phyloP scores from a whole-genome alignment of 2,797 vertebrate species.

The Semotilus atromaculatus region DNA sequence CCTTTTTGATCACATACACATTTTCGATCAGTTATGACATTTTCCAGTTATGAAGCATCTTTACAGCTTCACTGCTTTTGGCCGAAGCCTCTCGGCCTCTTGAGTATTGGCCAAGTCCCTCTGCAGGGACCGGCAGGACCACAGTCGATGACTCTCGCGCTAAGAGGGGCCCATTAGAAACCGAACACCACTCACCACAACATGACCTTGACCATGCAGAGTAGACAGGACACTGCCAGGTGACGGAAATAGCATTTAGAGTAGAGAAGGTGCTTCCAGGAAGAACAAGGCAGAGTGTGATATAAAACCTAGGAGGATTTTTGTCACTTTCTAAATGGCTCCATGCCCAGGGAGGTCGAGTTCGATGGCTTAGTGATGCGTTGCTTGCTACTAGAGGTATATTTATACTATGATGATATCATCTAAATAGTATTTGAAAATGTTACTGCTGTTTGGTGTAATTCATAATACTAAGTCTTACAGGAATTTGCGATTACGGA shows the following conservation, averaged over 20 bases:
- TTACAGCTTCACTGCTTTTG: neutral
- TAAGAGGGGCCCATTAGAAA: conserved; percentile 59
- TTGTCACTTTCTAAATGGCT: conserved; percentile 35
- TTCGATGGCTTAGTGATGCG: conserved; percentile 9
- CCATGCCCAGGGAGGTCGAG: neutral
- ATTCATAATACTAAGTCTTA: neutral
- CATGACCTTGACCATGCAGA: conserved; percentile 53
- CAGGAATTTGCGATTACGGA: neutral
- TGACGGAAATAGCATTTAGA: conserved; percentile 53
- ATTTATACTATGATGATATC: neutral
- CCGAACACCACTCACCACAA: conserved; percentile 51
- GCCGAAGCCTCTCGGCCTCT: neutral
- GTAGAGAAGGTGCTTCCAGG: conserved; percentile 50
- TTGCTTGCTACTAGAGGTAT: conserved; percentile 24
- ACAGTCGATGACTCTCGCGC: conserved; percentile 34
- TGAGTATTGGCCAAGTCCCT: neutral
- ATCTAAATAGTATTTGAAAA: conserved; percentile 6
- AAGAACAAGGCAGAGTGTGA: conserved; percentile 41
- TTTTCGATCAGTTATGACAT: neutral
- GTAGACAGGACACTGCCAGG: conserved; percentile 43
- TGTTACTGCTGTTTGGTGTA: neutral
- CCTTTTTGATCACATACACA: neutral
- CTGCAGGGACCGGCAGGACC: conserved; percentile 23
- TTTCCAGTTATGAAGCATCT: neutral
- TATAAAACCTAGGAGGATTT: conserved; percentile 29